phyloP scores from a whole-genome alignment of 2,113 vertebrate species.

The Anguilla japonica region DNA sequence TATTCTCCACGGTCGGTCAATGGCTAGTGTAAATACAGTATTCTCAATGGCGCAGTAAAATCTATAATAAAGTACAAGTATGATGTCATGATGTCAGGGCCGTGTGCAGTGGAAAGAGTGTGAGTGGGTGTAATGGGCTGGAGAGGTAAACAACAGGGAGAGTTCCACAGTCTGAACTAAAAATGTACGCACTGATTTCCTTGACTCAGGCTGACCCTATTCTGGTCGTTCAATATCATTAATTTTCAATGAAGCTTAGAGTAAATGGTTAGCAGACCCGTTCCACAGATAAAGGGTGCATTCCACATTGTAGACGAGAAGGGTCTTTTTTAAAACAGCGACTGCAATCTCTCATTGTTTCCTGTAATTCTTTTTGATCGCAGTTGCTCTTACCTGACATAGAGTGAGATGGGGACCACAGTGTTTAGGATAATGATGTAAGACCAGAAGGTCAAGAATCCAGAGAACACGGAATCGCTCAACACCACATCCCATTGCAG shows the following conservation, averaged over 20 bases:
- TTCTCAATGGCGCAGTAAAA: not conserved
- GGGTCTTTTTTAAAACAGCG: not conserved
- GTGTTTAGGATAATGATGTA: conserved; percentile 79
- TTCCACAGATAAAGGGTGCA: not conserved
- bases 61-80: not conserved
- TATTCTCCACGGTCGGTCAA: not conserved
- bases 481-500: conserved; percentile 59
- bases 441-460: conserved; percentile 79
- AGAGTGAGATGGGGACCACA: conserved; percentile 78
- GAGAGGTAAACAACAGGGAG: not conserved
- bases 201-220: not conserved
- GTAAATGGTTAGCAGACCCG: not conserved
- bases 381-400: conserved; percentile 71
- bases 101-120: not conserved
- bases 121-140: not conserved
- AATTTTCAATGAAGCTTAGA: not conserved
- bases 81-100: not conserved
- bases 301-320: not conserved
- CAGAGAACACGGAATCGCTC: conserved; percentile 65
- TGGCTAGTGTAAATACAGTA: not conserved
- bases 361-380: not conserved
- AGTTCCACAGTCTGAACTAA: not conserved
- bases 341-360: not conserved
- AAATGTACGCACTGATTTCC: not conserved
- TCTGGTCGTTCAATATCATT: not conserved